Evolutionary conservation across 2,113 vertebrate species (phyloP), one percentile per base, ranked within the genome.

Genomic region (Thamnophis sirtalis): DNA sequence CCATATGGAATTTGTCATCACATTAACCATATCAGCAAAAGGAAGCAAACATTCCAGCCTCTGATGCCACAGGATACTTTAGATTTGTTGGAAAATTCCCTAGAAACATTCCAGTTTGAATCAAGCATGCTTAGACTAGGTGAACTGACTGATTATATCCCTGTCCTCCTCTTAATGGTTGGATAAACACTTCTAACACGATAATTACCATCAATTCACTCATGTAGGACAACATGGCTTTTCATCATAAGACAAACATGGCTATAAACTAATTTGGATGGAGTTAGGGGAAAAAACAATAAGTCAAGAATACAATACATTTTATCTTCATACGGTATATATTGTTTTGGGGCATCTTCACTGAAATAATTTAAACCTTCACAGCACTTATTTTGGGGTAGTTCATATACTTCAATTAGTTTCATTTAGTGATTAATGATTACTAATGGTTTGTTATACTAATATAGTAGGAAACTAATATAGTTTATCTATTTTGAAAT

Each of bases 351-450:
- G 54, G 48, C 5, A 33, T 88, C 91, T 92, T 38, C 15, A 19
- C 54, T 55, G 33, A 26, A 80, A 26, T 68, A 9, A 38, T 84
- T 58, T 48, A 28, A 89, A 19, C 28, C 68, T 89, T 84, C 87
- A 89, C 3, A 89, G 33, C 6, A 84, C 26, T 89, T 84, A 33
- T 84, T 92, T n/a, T 54, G 50, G 9, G 84, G 84, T 89, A 84
- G 33, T 68, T 58, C 53, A 84, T 49, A 50, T 63, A 88, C 24
- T 88, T 92, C 56, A 91, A 15, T 88, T 88, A 92, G 38, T 43
- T 92, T 89, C 58, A 92, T 58, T 92, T 92, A 84, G 38, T 89
- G 38, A 21, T 89, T 58, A 92, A 87, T 48, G 28, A 89, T 80
- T 54, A 89, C 60, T 49, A 13, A 92, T 58, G 63, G 49, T 89